Percentiles rank a stretch among this genome's conserved stretches.
phyloP scores from a whole-genome alignment of 2,888 invertebrate genomes.

The Drosophila macrospina region DNA sequence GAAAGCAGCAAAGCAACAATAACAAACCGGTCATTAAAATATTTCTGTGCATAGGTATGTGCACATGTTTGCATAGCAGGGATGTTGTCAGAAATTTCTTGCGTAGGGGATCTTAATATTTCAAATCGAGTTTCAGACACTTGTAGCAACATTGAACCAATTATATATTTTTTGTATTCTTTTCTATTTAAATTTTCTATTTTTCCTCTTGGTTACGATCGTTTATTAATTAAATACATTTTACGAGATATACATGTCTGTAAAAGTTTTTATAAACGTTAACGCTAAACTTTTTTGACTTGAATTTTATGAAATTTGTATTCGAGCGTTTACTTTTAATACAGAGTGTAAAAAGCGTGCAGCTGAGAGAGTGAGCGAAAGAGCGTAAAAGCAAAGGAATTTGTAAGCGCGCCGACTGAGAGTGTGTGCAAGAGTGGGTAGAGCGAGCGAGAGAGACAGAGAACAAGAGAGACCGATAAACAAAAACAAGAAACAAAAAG shows the following conservation, averaged over 20 bases:
- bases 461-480: conserved; percentile 41
- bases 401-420: conserved; percentile 32
- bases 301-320: not conserved
- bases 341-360: conserved; percentile 64
- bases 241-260: not conserved
- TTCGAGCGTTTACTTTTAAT: conserved; percentile 40
- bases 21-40: conserved; percentile 56
- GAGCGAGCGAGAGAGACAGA: conserved; percentile 28
- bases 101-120: not conserved
- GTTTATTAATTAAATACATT: not conserved
- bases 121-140: not conserved
- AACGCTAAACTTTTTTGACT: not conserved
- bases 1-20: conserved; percentile 38
- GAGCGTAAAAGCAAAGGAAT: conserved; percentile 43
- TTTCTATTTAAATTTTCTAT: no score
- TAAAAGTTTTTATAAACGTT: not conserved
- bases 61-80: conserved; percentile 9
- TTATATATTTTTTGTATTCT: no score
- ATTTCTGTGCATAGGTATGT: conserved; percentile 5
- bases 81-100: conserved; percentile 15
- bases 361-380: conserved; percentile 38
- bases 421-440: conserved; percentile 20
- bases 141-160: conserved; percentile 1
- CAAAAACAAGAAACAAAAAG: conserved; percentile 58
- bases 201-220: no score